Base-by-base conservation (phyloP, 2,888 invertebrate species). In the Phoenoteleia sp. region DNA sequence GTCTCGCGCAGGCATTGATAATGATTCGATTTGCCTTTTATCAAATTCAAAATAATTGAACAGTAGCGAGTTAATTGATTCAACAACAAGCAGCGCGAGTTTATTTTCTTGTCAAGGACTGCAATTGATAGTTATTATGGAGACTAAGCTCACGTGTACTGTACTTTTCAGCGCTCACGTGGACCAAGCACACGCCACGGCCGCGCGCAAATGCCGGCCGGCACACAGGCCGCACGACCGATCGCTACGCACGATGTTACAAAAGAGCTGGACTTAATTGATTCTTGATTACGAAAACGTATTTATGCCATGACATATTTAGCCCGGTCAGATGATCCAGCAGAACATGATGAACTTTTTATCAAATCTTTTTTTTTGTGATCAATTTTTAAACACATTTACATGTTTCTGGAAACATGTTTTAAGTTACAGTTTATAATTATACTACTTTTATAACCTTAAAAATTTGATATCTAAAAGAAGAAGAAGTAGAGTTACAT, bases 51-150 rank as follows among this genome's bases (percentile, higher is more conserved):
- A 52, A 75, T 66, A 75, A 67, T 60, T 42, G 56, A 76, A 62
- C 52, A 25, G 23, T 69, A 29, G 33, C 23, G 23, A 49, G 39
- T 62, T 66, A 74, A 81, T 74, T 74, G 69, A 71, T 71, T 52
- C 71, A 79, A 77, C 64, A 66, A 76, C 66, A 60, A 77, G 49
- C 56, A 77, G 72, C 64, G 23, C 74, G 74, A 69, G 67, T 74
- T 79, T 77, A 79, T 84, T 80, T 84, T 80, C 75, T 75, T 75
- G 74, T 49, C 79, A 75, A 84, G 80, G 79, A 69, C 84, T 84
- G 75, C 64, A 75, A 84, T 75, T 84, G 84, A 84, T 80, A 80
- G 84, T 80, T 84, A 80, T 80, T 84, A 84, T 60, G 80, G 71
- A 80, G 80, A 64, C 60, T 54, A 60, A 60, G 52, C 52, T 74